Evolutionary conservation across 2,113 vertebrate species (phyloP), one percentile per base, ranked within the genome.

Genomic region (Spea bombifrons): DNA sequence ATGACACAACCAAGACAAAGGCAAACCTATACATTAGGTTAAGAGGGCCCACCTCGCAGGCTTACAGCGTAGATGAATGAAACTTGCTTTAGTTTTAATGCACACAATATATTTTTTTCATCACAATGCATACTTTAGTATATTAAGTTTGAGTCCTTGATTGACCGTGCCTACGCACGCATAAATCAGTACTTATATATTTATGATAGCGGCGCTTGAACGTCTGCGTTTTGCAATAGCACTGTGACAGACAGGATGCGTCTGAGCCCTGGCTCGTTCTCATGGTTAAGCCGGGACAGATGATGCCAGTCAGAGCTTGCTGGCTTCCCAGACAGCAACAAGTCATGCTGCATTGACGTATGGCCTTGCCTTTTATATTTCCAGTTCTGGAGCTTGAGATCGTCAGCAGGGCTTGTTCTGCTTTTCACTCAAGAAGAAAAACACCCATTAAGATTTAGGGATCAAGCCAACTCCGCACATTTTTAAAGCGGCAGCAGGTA

Each of bases 221-320:
- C 43, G 64, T 30, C n/a, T 10, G 71, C 43, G 53, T 70, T 76
- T 78, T 78, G 76, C 69, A 78, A 78, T 5, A 78, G 43, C 44
- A 0, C 3, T 64, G 12, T 78, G 57, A 52, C 59, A 47, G 69
- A 47, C 49, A 55, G 61, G 44, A 53, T 66, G 73, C 8, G n/a
- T 63, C 13, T 15, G 13, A 47, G 55, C 57, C 13, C 4, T 55
- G 45, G 30, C 76, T 47, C 66, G 15, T 8, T 68, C 7, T 78
- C 47, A 12, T 70, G 68, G 64, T 50, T 47, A 77, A 78, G 43
- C 49, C 49, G 49, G 69, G 61, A 79, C 47, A 79, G 67, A 64
- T 65, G 65, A 61, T 74, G 45, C 78, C 71, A 68, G 78, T 74
- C 65, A 59, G 15, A 80, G 78, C 78, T 68, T 79, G 77, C 77